Evolutionary conservation across 1,140 invertebrate genomes (phyloP), one percentile per base, ranked within the genome.

Genomic region (Rhagoletis zephyria): DNA sequence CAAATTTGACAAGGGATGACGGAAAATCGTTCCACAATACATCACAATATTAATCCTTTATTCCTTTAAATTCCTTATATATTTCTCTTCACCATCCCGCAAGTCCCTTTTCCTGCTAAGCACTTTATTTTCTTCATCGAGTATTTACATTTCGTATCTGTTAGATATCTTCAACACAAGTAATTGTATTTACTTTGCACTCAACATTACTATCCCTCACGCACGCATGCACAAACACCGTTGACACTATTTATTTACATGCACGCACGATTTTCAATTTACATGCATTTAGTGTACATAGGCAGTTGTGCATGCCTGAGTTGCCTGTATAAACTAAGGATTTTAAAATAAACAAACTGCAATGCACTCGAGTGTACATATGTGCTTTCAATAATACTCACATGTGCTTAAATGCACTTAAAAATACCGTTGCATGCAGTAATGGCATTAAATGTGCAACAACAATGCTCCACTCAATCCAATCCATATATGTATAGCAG

Each of bases 161-260:
- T 14, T 56, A 81, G 74, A 81, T 81, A 81, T 56, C 14, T n/a
- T 56, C 42, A 81, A 56, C 19, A 56, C 48, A 81, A 81, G 74
- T 81, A 81, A 81, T 81, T 81, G 48, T 81, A 81, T 81, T 81
- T 81, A 81, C 74, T 48, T 81, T 81, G 74, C 74, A 81, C 48
- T 81, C 74, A 81, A n/a, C 45, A 81, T 81, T 81, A 56, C 74
- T 81, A 9, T 14, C 74, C 59, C 74, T n/a, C 74, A 81, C 74
- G n/a, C 64, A 67, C 1, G 30, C 30, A 30, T 30, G 30, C 30
- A 67, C 7, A 10, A n/a, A 67, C 6, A 14, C n/a, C 61, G 40
- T 67, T 30, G n/a, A 4, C 6, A 56, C n/a, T 81, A 19, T 81
- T 51, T 56, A 81, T 81, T 81, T 81, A 81, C 19, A 81, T 81